phyloP scores from a whole-genome alignment of 2,113 vertebrate genomes.

The Stercorarius parasiticus region DNA sequence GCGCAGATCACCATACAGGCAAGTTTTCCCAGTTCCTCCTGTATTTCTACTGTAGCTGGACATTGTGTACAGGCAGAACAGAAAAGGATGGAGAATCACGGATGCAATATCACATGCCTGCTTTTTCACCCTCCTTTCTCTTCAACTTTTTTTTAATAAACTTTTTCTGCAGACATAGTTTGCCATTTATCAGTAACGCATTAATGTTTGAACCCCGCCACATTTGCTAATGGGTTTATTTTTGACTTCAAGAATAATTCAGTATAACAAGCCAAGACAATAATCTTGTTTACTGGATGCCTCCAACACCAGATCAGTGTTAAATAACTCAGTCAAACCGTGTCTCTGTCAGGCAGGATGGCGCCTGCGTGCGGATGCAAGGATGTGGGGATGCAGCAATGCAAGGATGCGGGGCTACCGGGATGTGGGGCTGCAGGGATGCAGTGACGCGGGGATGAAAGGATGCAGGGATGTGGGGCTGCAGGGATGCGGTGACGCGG shows the following conservation, averaged over 20 bases:
- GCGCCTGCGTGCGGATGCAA: not conserved
- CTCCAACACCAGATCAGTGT: not conserved
- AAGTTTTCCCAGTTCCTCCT: not conserved
- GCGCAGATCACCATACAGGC: accelerated
- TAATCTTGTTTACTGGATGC: not conserved
- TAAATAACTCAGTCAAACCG: not conserved
- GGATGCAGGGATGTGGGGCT: no score
- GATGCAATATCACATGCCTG: not conserved
- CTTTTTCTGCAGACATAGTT: not conserved
- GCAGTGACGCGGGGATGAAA: no score
- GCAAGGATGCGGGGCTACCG: no score
- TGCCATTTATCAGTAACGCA: not conserved
- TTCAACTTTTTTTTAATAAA: not conserved
- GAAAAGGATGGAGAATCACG: not conserved
- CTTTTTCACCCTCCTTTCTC: not conserved
- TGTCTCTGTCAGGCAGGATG: not conserved
- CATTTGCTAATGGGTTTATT: not conserved
- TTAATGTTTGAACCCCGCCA: not conserved
- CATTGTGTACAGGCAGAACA: not conserved
- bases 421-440: no score
- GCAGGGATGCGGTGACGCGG: no score
- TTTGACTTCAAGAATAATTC: not conserved
- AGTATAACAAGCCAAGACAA: not conserved
- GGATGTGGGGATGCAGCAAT: no score
- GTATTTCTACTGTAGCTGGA: no score